phyloP scores from a whole-genome alignment of 2,797 vertebrate genomes.

The Cryptoblepharus egeriae region DNA sequence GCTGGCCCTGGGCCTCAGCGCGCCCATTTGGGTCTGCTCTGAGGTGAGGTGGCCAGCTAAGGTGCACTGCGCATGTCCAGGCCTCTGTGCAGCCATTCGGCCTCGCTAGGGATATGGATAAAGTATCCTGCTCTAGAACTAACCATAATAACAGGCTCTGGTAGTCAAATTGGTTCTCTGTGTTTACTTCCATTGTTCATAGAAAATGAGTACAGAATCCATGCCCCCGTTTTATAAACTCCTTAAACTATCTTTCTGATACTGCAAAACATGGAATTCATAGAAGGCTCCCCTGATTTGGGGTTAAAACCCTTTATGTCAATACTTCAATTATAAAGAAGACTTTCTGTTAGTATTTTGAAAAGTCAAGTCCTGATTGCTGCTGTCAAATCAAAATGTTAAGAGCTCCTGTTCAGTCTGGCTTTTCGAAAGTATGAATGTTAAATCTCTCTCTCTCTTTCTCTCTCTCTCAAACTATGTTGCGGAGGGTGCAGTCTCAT shows the following conservation, averaged over 20 bases:
- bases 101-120: too few species aligned
- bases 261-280: neutral
- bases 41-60: too few species aligned
- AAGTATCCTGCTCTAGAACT: neutral
- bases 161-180: neutral
- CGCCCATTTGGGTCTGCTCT: too few species aligned
- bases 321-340: neutral
- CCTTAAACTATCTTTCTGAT: neutral
- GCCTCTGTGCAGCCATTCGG: too few species aligned
- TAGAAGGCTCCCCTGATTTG: neutral
- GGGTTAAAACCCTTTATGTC: neutral
- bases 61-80: too few species aligned
- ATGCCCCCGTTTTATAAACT: neutral
- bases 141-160: neutral
- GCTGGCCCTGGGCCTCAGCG: too few species aligned
- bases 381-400: slow-evolving; percentile 19
- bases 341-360: neutral
- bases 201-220: neutral
- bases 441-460: neutral
- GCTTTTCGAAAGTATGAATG: neutral
- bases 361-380: slow-evolving; percentile 21
- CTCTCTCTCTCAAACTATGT: neutral
- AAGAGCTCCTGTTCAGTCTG: slow-evolving; percentile 5
- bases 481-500: neutral
- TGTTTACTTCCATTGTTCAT: neutral